Percentiles rank a stretch among this genome's conserved stretches.
Evolutionary conservation across 2,888 invertebrate species (phyloP).

Genomic region (Neoscelio sp.): DNA sequence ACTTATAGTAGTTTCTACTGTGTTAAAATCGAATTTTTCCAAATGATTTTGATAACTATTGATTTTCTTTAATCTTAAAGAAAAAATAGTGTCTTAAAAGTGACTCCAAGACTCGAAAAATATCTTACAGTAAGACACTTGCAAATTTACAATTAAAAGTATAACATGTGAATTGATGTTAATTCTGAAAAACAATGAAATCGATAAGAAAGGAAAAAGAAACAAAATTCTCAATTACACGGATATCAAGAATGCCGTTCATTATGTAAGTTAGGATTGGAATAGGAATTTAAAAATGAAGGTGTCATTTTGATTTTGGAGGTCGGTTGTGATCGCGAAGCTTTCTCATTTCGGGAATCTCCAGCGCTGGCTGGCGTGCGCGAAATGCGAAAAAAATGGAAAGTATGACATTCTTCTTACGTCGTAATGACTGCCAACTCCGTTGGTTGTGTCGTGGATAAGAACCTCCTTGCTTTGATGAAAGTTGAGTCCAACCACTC

Average conservation of each 20-base stretch:
- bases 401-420: slow-evolving; percentile 81
- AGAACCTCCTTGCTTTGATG: slow-evolving; percentile 95
- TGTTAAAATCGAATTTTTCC: too few species aligned
- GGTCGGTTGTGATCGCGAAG: slow-evolving; percentile 3
- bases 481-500: slow-evolving; percentile 94
- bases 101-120: too few species aligned
- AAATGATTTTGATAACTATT: too few species aligned
- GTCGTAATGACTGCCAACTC: slow-evolving; percentile 85
- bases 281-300: neutral
- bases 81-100: too few species aligned
- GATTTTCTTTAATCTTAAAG: too few species aligned
- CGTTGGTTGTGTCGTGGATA: slow-evolving; percentile 89
- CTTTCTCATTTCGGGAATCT: slow-evolving; percentile 61
- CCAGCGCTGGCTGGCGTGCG: slow-evolving; percentile 23
- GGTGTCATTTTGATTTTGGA: slow-evolving; percentile 16
- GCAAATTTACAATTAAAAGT: too few species aligned
- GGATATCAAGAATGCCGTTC: slow-evolving; percentile 11
- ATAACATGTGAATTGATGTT: too few species aligned
- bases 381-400: slow-evolving; percentile 63
- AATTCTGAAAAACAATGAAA: too few species aligned
- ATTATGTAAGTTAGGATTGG: slow-evolving; percentile 5
- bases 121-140: too few species aligned
- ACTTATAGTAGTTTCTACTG: too few species aligned
- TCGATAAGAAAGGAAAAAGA: too few species aligned
- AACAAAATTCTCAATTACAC: neutral